A percentile compares a stretch with the other conserved stretches of the same genome.
These are phyloP conservation scores for Microtus ochrogaster DNA, from an alignment of 2,113 vertebrate species.

Conservation along the genomic window DNA sequence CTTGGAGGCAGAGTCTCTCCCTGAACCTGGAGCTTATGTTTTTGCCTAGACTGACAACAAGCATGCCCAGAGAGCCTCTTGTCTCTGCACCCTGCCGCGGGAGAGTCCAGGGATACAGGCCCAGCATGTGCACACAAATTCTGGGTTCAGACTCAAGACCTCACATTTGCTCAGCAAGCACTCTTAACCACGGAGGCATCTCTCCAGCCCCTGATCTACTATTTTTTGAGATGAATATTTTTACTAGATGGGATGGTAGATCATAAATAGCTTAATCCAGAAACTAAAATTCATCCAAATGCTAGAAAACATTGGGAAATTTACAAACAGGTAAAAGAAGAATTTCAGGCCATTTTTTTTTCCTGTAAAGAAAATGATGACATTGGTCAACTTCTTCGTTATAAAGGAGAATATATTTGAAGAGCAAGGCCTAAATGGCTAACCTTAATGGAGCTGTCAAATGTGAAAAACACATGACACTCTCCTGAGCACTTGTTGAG, in stretches of 20 bases:
- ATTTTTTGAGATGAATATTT: slow-evolving; percentile 48
- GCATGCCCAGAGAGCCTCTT: background rate
- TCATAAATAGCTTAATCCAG: slow-evolving; percentile 26
- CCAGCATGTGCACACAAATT: too few species aligned
- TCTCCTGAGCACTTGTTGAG: background rate
- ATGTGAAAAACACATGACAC: background rate
- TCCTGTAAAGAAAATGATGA: slow-evolving; percentile 14
- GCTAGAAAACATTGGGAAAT: slow-evolving; percentile 3
- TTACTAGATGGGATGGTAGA: slow-evolving; percentile 19
- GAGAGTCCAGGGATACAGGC: background rate
- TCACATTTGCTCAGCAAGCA: too few species aligned
- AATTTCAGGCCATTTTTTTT: background rate
- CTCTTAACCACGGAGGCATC: too few species aligned
- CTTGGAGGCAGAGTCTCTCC: background rate
- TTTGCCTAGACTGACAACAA: background rate
- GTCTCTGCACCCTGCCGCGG: background rate
- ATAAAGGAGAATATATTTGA: background rate
- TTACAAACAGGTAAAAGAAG: background rate
- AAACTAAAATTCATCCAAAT: slow-evolving; percentile 49
- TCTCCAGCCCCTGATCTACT: background rate
- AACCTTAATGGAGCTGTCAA: background rate
- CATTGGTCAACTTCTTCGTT: background rate
- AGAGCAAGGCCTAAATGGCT: slow-evolving; percentile 30
- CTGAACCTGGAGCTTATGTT: background rate
- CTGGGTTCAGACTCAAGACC: background rate